Conservation (phyloP, 2,888 invertebrate genomes). For the Napeogenes inachia region DNA sequence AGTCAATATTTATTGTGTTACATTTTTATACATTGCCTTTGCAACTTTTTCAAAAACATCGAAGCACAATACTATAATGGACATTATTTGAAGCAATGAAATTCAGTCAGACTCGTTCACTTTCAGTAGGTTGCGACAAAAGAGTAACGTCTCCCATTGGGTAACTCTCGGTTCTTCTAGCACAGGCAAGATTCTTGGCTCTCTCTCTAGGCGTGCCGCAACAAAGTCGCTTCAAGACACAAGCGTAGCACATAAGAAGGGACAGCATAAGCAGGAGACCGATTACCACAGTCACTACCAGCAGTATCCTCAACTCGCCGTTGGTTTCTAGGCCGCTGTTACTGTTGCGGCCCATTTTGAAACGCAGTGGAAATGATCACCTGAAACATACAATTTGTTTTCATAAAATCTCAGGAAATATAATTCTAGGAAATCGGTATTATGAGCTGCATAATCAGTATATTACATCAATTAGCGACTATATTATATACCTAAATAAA, state of each 20-base stretch:
- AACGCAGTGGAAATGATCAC: slow-evolving; percentile 12
- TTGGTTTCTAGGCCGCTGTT: slow-evolving; percentile 62
- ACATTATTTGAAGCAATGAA: background rate
- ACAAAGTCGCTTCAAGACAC: slow-evolving; percentile 80
- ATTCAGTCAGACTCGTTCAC: slow-evolving; percentile 58
- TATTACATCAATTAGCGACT: too few relatives aligned
- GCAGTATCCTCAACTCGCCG: slow-evolving; percentile 76
- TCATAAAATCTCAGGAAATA: background rate
- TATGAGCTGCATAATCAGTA: too few relatives aligned
- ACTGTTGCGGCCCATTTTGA: slow-evolving; percentile 61
- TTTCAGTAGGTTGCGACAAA: slow-evolving; percentile 79
- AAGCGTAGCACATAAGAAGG: slow-evolving; percentile 81
- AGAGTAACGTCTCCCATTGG: slow-evolving; percentile 80
- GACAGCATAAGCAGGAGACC: slow-evolving; percentile 79
- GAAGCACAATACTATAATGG: background rate
- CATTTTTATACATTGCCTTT: background rate
- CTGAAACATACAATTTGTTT: slow-evolving; percentile 26
- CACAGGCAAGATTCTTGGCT: slow-evolving; percentile 58
- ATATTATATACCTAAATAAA: too few relatives aligned
- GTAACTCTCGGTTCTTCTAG: slow-evolving; percentile 70
- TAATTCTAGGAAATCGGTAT: background rate
- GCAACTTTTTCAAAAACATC: background rate
- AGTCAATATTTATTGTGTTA: slow-evolving; percentile 6
- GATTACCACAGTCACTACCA: slow-evolving; percentile 78
- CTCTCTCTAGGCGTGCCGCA: slow-evolving; percentile 75